Percentiles rank a stretch among this genome's conserved stretches.
Conservation (phyloP, 2,113 vertebrate genomes). For the Oxyura jamaicensis region DNA sequence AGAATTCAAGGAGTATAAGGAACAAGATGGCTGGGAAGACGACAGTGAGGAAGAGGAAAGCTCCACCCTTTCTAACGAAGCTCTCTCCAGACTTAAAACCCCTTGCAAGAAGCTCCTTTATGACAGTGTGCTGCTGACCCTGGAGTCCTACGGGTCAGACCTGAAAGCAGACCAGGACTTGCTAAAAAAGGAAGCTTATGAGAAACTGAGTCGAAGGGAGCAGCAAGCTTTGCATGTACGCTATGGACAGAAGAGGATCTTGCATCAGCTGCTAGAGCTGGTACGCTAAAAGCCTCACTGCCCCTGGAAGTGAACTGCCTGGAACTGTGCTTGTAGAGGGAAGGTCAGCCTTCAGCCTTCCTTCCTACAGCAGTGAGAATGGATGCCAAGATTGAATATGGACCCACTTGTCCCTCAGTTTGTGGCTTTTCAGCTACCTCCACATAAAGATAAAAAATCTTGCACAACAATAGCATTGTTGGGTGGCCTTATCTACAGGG, state of each 20-base stretch:
- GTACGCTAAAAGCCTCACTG: neutral
- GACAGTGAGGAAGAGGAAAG: constrained; percentile 75
- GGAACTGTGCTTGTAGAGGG: neutral
- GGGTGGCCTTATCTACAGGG: neutral
- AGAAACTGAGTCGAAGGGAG: constrained; percentile 79
- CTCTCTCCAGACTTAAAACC: constrained; percentile 76
- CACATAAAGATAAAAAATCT: neutral
- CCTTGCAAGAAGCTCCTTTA: constrained; percentile 84
- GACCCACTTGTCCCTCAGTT: neutral
- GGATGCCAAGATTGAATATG: neutral
- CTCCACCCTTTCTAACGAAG: constrained; percentile 76
- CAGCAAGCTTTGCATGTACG: constrained; percentile 87
- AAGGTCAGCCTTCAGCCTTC: neutral
- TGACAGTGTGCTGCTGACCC: constrained; percentile 76
- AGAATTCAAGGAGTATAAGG: constrained; percentile 85
- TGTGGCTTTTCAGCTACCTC: neutral
- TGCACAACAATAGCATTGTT: neutral
- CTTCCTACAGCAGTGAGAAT: neutral
- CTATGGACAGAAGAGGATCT: constrained; percentile 89
- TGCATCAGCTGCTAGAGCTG: constrained; percentile 82
- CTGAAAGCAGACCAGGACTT: constrained; percentile 76
- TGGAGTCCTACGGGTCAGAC: constrained; percentile 76
- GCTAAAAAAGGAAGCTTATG: constrained; percentile 66
- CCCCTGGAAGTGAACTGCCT: neutral
- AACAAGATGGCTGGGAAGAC: constrained; percentile 84